phyloP scores from a whole-genome alignment of 2,888 invertebrate genomes.

The Macaria notata region DNA sequence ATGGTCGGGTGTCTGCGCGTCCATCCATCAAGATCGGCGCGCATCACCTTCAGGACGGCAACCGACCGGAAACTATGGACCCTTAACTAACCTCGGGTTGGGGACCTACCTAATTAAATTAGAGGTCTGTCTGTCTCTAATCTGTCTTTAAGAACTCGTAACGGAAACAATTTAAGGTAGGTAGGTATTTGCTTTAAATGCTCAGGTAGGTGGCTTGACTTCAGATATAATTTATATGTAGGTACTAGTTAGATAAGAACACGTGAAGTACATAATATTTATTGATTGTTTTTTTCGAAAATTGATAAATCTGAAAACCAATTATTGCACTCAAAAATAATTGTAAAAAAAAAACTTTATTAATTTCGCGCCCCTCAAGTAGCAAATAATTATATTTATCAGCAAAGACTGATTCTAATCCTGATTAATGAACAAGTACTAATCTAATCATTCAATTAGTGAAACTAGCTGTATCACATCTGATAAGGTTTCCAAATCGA shows the following conservation, averaged over 20 bases:
- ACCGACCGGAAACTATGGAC: slow-evolving; percentile 68
- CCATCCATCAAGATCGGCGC: slow-evolving; percentile 79
- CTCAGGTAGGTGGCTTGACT: too few relatives aligned
- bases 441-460: slow-evolving; percentile 8
- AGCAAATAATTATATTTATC: too few relatives aligned
- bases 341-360: too few relatives aligned
- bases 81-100: slow-evolving; percentile 24
- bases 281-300: too few relatives aligned
- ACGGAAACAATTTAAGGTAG: background rate
- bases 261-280: too few relatives aligned
- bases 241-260: too few relatives aligned
- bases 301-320: too few relatives aligned
- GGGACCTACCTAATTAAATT: slow-evolving; percentile 22
- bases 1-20: slow-evolving; percentile 66
- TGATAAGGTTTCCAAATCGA: background rate
- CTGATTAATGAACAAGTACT: slow-evolving; percentile 3
- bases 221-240: too few relatives aligned
- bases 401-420: slow-evolving; percentile 2
- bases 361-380: too few relatives aligned
- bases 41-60: slow-evolving; percentile 74
- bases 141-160: slow-evolving; percentile 6
- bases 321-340: too few relatives aligned
- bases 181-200: too few relatives aligned
- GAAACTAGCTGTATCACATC: slow-evolving; percentile 5
- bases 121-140: too few relatives aligned